A percentile compares a stretch with the other conserved stretches of the same genome.
These are phyloP conservation scores for Microplitis manilae DNA, from an alignment of 2,888 invertebrate genomes.

Conservation along the genomic window DNA sequence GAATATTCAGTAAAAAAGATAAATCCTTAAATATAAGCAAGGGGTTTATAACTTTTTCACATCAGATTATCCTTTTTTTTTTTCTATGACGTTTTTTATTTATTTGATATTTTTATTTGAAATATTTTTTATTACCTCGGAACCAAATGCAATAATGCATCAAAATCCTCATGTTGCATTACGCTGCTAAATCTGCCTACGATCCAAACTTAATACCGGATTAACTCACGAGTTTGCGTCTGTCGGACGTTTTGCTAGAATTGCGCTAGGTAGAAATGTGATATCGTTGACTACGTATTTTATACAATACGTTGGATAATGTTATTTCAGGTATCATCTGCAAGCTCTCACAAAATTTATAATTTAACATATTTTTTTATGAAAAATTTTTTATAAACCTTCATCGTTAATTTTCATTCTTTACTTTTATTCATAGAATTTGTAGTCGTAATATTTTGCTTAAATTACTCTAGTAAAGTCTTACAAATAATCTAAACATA, in stretches of 20 bases:
- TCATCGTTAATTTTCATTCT: not conserved
- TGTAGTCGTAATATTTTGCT: too few species aligned
- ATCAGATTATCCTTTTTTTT: slow-evolving; percentile 14
- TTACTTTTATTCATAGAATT: too few species aligned
- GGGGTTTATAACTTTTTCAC: not conserved
- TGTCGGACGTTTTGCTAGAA: slow-evolving; percentile 15
- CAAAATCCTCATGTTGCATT: slow-evolving; percentile 44
- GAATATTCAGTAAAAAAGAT: too few species aligned
- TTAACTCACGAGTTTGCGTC: slow-evolving; percentile 42
- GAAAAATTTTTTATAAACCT: not conserved
- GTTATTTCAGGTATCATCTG: slow-evolving; percentile 53
- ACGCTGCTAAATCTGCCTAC: slow-evolving; percentile 50
- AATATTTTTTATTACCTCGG: slow-evolving; percentile 10
- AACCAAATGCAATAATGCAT: slow-evolving; percentile 43
- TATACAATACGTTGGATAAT: slow-evolving; percentile 42
- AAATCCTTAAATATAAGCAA: slow-evolving; percentile 12
- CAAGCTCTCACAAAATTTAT: slow-evolving; percentile 29
- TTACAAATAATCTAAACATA: too few species aligned
- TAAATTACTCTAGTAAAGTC: too few species aligned
- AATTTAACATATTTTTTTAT: not conserved
- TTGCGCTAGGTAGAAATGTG: slow-evolving; percentile 53
- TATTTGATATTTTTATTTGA: slow-evolving; percentile 10
- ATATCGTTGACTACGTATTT: slow-evolving; percentile 55
- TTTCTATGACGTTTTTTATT: slow-evolving; percentile 17
- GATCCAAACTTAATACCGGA: slow-evolving; percentile 52